Conservation (phyloP, 2,113 vertebrate species). For the Gymnogyps californianus region DNA sequence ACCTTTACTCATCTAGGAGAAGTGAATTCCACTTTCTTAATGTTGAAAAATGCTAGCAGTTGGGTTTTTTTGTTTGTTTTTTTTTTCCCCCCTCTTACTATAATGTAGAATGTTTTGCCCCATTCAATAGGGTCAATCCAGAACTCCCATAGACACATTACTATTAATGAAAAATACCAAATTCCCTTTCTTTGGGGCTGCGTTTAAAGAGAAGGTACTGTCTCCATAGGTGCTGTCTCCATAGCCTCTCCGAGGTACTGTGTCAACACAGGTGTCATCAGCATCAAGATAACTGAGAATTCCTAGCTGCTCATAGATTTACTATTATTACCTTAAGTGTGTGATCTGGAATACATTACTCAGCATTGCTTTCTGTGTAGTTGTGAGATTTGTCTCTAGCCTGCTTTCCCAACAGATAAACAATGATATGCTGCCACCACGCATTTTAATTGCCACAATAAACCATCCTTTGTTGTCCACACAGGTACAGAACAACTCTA, state of each 20-base stretch:
- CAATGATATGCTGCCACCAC: not conserved
- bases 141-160: not conserved
- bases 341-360: conserved; percentile 29
- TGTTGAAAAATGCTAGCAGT: not conserved
- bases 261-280: not conserved
- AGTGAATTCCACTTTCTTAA: not conserved
- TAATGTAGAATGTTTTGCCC: not conserved
- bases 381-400: not conserved
- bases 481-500: not conserved
- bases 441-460: not conserved
- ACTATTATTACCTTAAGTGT: not conserved
- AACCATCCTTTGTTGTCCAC: not conserved
- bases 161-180: not conserved
- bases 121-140: not conserved
- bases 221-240: not conserved
- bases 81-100: not conserved
- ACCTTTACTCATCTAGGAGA: not conserved
- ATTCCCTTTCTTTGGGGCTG: not conserved
- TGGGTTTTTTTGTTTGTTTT: not conserved
- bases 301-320: not conserved
- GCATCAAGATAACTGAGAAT: not conserved
- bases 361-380: not conserved
- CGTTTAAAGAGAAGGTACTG: not conserved
- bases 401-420: not conserved
- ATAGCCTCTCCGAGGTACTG: not conserved